These are phyloP conservation scores for Lithobius niger DNA, from an alignment of 1,140 invertebrate species.

Conservation along the genomic window DNA sequence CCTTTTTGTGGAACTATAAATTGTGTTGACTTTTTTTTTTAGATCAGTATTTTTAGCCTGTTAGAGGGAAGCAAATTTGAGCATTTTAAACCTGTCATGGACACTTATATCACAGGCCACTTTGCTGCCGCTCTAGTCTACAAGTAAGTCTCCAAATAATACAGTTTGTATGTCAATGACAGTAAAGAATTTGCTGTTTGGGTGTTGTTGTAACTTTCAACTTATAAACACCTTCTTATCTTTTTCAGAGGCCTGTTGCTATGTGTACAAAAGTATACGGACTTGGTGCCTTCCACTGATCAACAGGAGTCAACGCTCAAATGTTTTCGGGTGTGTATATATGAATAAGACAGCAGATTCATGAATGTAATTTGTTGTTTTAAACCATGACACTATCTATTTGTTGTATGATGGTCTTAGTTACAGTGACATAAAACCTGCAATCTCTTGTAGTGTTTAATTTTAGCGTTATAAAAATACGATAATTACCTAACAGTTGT, in stretches of 20 bases:
- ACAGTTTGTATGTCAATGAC: too few relatives aligned
- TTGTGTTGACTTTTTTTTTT: conserved; percentile 21
- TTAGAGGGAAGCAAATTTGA: conserved; percentile 85
- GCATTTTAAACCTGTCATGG: conserved; percentile 88
- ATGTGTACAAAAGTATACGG: conserved; percentile 80
- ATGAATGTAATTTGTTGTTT: background rate
- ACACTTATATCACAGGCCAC: conserved; percentile 87
- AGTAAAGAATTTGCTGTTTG: too few relatives aligned
- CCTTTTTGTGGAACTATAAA: too few relatives aligned
- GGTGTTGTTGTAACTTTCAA: too few relatives aligned
- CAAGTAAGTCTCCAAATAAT: conserved; percentile 46
- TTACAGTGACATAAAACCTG: too few relatives aligned
- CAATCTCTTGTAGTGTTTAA: too few relatives aligned
- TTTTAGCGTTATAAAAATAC: too few relatives aligned
- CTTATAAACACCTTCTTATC: conserved; percentile 16
- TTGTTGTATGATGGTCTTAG: too few relatives aligned
- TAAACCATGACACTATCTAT: too few relatives aligned
- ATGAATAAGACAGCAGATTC: background rate
- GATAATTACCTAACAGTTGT: too few relatives aligned
- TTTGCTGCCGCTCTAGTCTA: conserved; percentile 92
- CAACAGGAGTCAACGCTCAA: conserved; percentile 77
- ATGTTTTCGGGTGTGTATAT: conserved; percentile 51
- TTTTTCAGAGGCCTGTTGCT: conserved; percentile 55
- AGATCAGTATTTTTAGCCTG: conserved; percentile 82
- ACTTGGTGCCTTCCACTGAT: conserved; percentile 56